Evolutionary conservation across 2,113 vertebrate species (phyloP).

Genomic region (Montifringilla adamsi): DNA sequence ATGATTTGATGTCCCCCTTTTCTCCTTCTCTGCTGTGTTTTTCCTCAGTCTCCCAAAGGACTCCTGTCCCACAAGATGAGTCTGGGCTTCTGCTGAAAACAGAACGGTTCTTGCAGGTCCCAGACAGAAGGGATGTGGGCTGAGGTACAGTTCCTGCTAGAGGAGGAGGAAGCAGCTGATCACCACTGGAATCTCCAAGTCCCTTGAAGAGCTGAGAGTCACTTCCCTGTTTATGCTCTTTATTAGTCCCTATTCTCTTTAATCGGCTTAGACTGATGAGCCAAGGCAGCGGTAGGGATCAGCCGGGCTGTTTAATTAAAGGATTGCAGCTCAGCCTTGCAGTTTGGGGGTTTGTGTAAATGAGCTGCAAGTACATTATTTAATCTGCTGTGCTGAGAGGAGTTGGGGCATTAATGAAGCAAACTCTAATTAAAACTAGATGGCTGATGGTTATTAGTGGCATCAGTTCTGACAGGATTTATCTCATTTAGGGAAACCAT

Average conservation of each 20-base stretch:
- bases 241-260: slow-evolving; percentile 63
- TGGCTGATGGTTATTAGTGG: slow-evolving; percentile 64
- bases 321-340: slow-evolving; percentile 53
- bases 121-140: not conserved
- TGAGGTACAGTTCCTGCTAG: not conserved
- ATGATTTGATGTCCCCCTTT: not conserved
- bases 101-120: not conserved
- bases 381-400: slow-evolving; percentile 61
- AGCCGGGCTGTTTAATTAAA: slow-evolving; percentile 66
- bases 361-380: slow-evolving; percentile 62
- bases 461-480: slow-evolving; percentile 66
- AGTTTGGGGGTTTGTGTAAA: slow-evolving; percentile 43
- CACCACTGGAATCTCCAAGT: not conserved
- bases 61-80: not conserved
- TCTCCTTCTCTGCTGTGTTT: not conserved
- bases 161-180: not conserved
- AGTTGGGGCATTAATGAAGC: slow-evolving; percentile 69
- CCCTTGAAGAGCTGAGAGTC: slow-evolving; percentile 53
- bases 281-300: slow-evolving; percentile 32
- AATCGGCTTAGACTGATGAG: slow-evolving; percentile 65
- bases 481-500: slow-evolving; percentile 57
- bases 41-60: not conserved
- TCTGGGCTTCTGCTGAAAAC: not conserved
- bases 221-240: slow-evolving; percentile 49
- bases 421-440: slow-evolving; percentile 75